Evolutionary conservation across 2,797 vertebrate genomes (phyloP).

Genomic region (Macropodus opercularis): DNA sequence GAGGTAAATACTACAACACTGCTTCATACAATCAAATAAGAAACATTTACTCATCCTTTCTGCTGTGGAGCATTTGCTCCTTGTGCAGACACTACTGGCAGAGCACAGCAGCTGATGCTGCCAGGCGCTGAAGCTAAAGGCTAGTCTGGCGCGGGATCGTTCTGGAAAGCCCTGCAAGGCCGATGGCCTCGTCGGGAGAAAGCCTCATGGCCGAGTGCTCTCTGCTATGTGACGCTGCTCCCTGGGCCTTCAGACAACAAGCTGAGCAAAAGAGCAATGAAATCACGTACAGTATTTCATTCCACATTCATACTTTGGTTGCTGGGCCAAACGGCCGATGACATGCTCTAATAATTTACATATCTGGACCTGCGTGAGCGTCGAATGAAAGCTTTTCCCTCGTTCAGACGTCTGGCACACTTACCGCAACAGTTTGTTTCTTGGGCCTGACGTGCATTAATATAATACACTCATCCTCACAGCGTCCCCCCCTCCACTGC

Average conservation of each 20-base stretch:
- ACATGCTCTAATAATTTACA: neutral
- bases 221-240: conserved; percentile 47
- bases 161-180: conserved; percentile 59
- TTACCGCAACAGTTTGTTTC: conserved; percentile 1
- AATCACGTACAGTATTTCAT: too few species aligned
- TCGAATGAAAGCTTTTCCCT: neutral
- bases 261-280: conserved; percentile 30
- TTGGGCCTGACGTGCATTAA: conserved; percentile 15
- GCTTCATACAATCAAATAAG: conserved; percentile 33
- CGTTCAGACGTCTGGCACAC: neutral
- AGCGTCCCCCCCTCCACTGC: neutral
- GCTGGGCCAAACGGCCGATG: neutral
- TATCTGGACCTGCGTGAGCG: neutral
- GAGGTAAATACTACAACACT: conserved; percentile 19
- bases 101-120: conserved; percentile 44
- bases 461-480: conserved; percentile 10
- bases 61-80: conserved; percentile 38
- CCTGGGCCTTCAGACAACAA: conserved; percentile 44
- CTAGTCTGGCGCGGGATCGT: conserved; percentile 50
- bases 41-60: conserved; percentile 45
- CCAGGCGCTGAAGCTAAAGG: conserved; percentile 54
- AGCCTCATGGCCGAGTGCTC: conserved; percentile 35
- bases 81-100: conserved; percentile 42
- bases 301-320: too few species aligned
- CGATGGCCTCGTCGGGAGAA: conserved; percentile 56